Percentiles rank a stretch among this genome's conserved stretches.
These are phyloP conservation scores for Megaceryle maxima DNA, from an alignment of 2,113 vertebrate species.

Conservation along the genomic window DNA sequence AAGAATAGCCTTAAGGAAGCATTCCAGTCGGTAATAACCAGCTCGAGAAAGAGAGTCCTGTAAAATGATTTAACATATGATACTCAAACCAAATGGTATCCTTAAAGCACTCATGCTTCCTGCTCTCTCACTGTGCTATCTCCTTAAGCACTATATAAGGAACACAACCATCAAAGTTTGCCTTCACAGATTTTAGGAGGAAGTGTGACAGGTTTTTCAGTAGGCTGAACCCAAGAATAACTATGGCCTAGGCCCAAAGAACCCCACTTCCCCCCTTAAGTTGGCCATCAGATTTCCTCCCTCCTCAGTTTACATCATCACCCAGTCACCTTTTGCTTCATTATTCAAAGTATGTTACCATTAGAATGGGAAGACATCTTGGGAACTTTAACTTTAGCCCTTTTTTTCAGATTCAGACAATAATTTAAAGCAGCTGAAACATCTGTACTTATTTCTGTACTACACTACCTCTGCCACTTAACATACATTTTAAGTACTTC, in stretches of 20 bases:
- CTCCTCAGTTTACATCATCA: background rate
- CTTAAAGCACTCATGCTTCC: background rate
- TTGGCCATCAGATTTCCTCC: background rate
- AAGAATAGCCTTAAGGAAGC: background rate
- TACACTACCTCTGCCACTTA: background rate
- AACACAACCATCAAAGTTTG: background rate
- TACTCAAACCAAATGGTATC: background rate
- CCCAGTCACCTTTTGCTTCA: background rate
- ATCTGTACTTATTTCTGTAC: background rate
- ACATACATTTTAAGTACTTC: background rate
- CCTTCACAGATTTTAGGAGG: background rate
- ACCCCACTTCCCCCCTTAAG: rapidly evolving
- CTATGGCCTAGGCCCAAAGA: background rate
- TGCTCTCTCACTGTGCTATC: background rate
- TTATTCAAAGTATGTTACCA: background rate
- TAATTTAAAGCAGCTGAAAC: background rate
- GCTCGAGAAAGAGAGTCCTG: rapidly evolving
- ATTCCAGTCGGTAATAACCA: background rate
- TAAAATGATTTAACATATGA: background rate
- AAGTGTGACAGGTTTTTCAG: background rate
- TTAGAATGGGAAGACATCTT: background rate
- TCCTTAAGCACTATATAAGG: background rate
- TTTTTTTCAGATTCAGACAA: background rate
- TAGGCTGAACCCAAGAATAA: background rate
- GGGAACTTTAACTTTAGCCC: background rate